phyloP scores from a whole-genome alignment of 2,797 vertebrate genomes.

The Rallus crepitans region DNA sequence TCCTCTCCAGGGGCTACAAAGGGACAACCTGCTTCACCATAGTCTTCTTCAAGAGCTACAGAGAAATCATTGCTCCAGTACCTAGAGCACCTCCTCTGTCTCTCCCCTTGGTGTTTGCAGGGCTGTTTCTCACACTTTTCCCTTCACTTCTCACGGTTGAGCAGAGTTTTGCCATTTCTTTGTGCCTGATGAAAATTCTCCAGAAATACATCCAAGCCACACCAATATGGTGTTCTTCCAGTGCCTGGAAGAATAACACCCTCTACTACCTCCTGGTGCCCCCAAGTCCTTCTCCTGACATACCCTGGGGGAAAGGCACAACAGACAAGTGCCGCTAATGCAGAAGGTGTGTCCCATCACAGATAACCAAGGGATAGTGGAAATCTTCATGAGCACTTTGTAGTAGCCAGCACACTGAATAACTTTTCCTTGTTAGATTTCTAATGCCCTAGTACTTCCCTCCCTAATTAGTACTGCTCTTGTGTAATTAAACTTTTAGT shows the following conservation, averaged over 20 bases:
- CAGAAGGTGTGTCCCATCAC: background rate
- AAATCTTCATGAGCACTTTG: background rate
- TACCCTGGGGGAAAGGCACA: background rate
- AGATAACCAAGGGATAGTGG: background rate
- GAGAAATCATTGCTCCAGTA: background rate
- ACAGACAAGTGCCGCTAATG: accelerated
- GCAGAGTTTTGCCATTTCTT: background rate
- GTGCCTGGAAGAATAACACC: background rate
- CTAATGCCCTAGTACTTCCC: background rate
- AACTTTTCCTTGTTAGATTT: background rate
- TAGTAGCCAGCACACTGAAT: background rate
- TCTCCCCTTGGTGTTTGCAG: background rate
- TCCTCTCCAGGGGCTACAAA: background rate
- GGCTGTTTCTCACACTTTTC: background rate
- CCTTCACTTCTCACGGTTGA: no score
- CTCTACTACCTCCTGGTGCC: background rate
- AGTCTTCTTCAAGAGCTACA: background rate
- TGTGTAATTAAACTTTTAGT: slow-evolving; percentile 18
- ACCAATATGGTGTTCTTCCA: no score
- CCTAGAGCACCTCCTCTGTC: background rate
- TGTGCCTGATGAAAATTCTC: background rate
- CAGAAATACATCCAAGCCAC: background rate
- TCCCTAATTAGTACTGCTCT: background rate
- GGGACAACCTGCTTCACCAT: background rate
- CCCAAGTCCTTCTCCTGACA: accelerated